Base-by-base conservation (phyloP, 92 coral and sea anemone species). In the Paramuricea clavata region DNA sequence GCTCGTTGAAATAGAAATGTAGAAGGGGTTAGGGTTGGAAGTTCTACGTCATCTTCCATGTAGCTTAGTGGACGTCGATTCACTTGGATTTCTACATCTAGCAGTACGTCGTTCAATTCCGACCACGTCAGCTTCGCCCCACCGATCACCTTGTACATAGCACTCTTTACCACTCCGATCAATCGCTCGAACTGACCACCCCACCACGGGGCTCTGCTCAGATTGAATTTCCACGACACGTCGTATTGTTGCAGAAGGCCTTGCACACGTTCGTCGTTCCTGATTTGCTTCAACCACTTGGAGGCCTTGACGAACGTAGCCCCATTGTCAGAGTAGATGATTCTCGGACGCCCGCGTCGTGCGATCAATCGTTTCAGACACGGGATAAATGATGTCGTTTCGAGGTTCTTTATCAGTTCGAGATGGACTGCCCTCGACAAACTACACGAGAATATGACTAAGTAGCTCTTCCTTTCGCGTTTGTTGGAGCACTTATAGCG, bases 181-280 rank as follows among this genome's bases (percentile, higher is more conserved):
- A 89, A 75, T 17, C 76, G 79, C 72, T 90, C 93, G 43, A 90
- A 90, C 52, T 90, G 93, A n/a, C 93, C 87, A 36, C 87, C 82
- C 87, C 86, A 70, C 91, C 89, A 75, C 17, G 89, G 89, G 41
- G 89, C 89, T 17, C 81, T 67, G 43, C 81, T 87, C 17, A 78
- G 74, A 41, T 87, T 87, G 61, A 87, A 87, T 13, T 49, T 65
- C 90, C 90, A 87, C 8, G 68, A 6, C 33, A 87, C 32, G 26
- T 78, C 73, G 71, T 80, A 64, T 68, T 78, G 39, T 36, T 85
- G 73, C 26, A 85, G 62, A 30, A 85, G 69, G 22, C 89, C 89
- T 64, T 39, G 56, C 76, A 82, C 32, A 33, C 33, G 70, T 81
- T 85, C 84, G 34, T 87, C 86, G 70, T 57, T 87, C 30, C 90